phyloP scores from a whole-genome alignment of 2,113 vertebrate genomes.

The Chloroceryle aenea region DNA sequence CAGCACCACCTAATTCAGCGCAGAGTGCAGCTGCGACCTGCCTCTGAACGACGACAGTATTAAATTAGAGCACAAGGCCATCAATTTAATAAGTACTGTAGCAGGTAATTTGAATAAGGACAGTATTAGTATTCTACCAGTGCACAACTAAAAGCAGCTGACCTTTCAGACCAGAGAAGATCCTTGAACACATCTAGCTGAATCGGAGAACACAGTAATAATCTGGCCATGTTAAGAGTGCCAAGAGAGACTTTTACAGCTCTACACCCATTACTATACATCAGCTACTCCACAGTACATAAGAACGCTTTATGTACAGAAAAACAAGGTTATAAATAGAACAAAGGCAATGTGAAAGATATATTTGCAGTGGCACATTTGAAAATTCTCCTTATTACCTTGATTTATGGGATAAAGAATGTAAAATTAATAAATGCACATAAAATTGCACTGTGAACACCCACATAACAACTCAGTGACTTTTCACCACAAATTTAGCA shows the following conservation, averaged over 20 bases:
- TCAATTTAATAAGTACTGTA: constrained; percentile 98
- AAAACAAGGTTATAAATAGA: constrained; percentile 73
- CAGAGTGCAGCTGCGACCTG: constrained; percentile 86
- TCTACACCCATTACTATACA: constrained; percentile 78
- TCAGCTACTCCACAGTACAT: constrained; percentile 73
- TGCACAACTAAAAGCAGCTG: constrained; percentile 98
- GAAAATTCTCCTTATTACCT: constrained; percentile 77
- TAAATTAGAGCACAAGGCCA: constrained; percentile 96
- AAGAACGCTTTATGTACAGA: constrained; percentile 74
- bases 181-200: constrained; percentile 95
- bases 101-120: constrained; percentile 99
- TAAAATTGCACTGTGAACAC: constrained; percentile 80
- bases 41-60: constrained; percentile 89
- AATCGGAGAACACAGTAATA: constrained; percentile 92
- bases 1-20: constrained; percentile 86
- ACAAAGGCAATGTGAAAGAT: constrained; percentile 74
- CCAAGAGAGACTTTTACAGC: constrained; percentile 84
- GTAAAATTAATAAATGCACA: constrained; percentile 83
- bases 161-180: constrained; percentile 98
- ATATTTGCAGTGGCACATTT: constrained; percentile 75
- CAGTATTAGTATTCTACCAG: constrained; percentile 96
- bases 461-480: constrained; percentile 78
- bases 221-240: constrained; percentile 89
- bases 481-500: constrained; percentile 77
- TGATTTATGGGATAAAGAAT: constrained; percentile 82